A percentile compares a stretch with the other conserved stretches of the same genome.
phyloP scores from a whole-genome alignment of 2,888 invertebrate species.

The Mystacides longicornis region DNA sequence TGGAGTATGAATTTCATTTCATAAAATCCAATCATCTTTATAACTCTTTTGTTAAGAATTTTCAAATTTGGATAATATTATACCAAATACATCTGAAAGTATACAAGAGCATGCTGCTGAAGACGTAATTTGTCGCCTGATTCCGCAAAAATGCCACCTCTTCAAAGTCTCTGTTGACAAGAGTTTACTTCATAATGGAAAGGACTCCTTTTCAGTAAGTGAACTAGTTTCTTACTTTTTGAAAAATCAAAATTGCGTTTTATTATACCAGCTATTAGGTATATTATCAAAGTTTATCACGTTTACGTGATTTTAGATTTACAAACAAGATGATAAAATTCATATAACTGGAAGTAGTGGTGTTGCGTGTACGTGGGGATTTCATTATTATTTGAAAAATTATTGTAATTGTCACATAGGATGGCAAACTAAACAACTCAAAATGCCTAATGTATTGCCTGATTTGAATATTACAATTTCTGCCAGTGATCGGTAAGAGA shows the following conservation, averaged over 20 bases:
- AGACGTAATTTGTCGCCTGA: conserved; percentile 17
- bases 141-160: conserved; percentile 19
- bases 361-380: conserved; percentile 76
- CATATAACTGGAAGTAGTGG: conserved; percentile 58
- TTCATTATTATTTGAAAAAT: conserved; percentile 80
- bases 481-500: conserved; percentile 55
- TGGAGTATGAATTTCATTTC: too few species aligned
- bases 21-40: too few species aligned
- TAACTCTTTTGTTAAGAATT: too few species aligned
- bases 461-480: conserved; percentile 49
- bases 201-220: conserved; percentile 16
- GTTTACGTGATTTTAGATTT: conserved; percentile 8
- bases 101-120: conserved; percentile 18
- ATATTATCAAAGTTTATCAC: background rate
- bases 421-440: conserved; percentile 71
- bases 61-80: too few species aligned
- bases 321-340: conserved; percentile 26
- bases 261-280: too few species aligned
- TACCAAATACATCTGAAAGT: too few species aligned
- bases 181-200: conserved; percentile 8
- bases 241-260: too few species aligned
- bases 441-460: conserved; percentile 52
- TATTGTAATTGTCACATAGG: conserved; percentile 75
- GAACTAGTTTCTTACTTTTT: too few species aligned
- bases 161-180: conserved; percentile 18